Evolutionary conservation across 2,888 invertebrate species (phyloP), one percentile per base, ranked within the genome.

Genomic region (Agriopis leucophaearia): DNA sequence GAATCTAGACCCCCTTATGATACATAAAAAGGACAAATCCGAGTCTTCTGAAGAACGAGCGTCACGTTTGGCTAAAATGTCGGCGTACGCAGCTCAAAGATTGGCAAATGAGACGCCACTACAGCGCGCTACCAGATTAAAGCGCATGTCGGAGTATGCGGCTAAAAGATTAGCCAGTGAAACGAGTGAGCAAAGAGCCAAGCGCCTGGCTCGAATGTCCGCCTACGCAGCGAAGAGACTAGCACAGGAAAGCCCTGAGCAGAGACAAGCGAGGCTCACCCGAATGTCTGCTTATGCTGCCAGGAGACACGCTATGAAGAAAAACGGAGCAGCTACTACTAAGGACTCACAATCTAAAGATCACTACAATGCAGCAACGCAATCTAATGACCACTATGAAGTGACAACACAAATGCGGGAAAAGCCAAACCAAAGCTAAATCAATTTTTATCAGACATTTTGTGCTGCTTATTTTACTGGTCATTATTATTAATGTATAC

Each of bases 251-350:
- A 87, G 89, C 5, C 87, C 90, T 0, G 91, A 91, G 70, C 92
- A 94, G 74, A 79, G 94, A 56, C 80, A 82, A 65, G 81, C 83
- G 0, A 83, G 94, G 16, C 81, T 94, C 8, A 75, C 87, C 0
- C 81, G 91, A 65, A 93, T 94, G 93, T 92, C 93, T 16, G 90
- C 91, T 5, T 93, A 93, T 81, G 90, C 94, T 15, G 92, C 92
- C 6, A 84, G 78, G 62, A 84, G 93, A 70, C 90, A 90, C 48
- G 88, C 90, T 44, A 80, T 84, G 81, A 91, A 88, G 69, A 91
- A 88, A 59, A 68, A 64, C 38, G 18, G 3, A 9, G 44, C 64
- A 70, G 51, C 69, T 13, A 52, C 68, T 18, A 67, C 68, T 27
- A 70, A 51, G 27, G 56, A 55, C 3, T 64, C 55, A 27, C 62